Evolutionary conservation across 2,113 vertebrate genomes (phyloP), one percentile per base, ranked within the genome.

Genomic region (Hirundichthys speculiger): DNA sequence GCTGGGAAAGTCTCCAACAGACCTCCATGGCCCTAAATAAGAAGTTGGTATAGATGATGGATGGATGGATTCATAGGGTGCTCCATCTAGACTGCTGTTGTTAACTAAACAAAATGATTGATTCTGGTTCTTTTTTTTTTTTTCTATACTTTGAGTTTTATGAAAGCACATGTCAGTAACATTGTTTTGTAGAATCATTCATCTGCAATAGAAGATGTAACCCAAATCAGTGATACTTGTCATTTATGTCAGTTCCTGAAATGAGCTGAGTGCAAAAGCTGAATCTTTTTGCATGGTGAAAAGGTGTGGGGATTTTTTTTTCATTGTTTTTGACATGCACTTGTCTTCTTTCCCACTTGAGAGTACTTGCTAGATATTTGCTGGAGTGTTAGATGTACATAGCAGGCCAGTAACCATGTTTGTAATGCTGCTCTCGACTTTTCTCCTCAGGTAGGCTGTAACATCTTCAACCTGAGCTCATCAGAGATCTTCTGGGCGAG

Each of bases 311-410:
- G 16, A 34, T 48, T 22, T 24, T 4, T 50, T n/a, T 39, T 25
- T n/a, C 12, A 0, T 21, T 30, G 45, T 11, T 38, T 2, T 34
- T 68, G 19, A 47, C n/a, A 16, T 16, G 1, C 1, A 9, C 18
- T 21, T 57, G 13, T 18, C 52, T 57, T 62, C 15, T 59, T 19
- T 42, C 10, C 49, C 8, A 41, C 19, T 5, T 19, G 5, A 48
- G 21, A 30, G 5, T 21, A 7, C 42, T 13, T 54, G 45, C 64
- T 30, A 43, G 25, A 54, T 20, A 11, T 51, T 14, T 16, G 47
- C 16, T 34, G 9, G 38, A 14, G 25, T 47, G 63, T 61, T 47
- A 47, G 53, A 47, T 13, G 22, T 46, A 34, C 45, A 40, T 62
- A 51, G 20, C 19, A 19, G 27, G 18, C 15, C 5, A 19, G 30